Evolutionary conservation across 2,888 invertebrate genomes (phyloP), one percentile per base, ranked within the genome.

Genomic region (Blera fallax): DNA sequence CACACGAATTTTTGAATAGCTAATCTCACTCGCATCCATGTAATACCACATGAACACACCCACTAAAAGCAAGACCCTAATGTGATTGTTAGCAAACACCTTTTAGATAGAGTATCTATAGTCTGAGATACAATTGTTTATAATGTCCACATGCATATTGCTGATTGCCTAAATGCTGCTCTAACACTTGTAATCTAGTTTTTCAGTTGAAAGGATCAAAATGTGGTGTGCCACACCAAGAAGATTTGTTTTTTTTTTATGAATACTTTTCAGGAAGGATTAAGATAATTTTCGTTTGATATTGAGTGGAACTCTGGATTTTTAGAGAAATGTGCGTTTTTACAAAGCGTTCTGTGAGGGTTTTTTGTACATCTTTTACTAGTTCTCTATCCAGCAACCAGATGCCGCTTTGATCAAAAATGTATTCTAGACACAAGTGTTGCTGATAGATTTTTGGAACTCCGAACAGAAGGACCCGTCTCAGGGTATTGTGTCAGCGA

Each of bases 71-170:
- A 82, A 64, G 60, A 56, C 50, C 45, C 16, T 21, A 56, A 34
- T 80, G 74, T 78, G 72, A 78, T 73, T 80, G 65, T 67, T 72
- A 81, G 37, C 69, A 50, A 67, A 67, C 60, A 69, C 24, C 40
- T 29, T 37, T 76, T 65, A 56, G 52, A 56, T 27, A 14, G 14
- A 58, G 29, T 65, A 21, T 10, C 7, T 40, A 27, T 70, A 60
- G 37, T 14, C 29, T 64, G 64, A 45, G 45, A 56, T 48, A 3
- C 16, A 62, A 16, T 65, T 52, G 7, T 40, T 52, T 62, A 50
- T 50, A 32, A 56, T 40, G 48, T 29, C 37, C 27, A 45, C 45
- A 54, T 14, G 48, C 62, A 56, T n/a, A n/a, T 10, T 11, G 18
- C 69, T 70, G 54, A 70, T 70, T 62, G 62, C 21, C 16, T 60